A percentile compares a stretch with the other conserved stretches of the same genome.
phyloP scores from a whole-genome alignment of 2,113 vertebrate genomes.

The Aegithalos caudatus region DNA sequence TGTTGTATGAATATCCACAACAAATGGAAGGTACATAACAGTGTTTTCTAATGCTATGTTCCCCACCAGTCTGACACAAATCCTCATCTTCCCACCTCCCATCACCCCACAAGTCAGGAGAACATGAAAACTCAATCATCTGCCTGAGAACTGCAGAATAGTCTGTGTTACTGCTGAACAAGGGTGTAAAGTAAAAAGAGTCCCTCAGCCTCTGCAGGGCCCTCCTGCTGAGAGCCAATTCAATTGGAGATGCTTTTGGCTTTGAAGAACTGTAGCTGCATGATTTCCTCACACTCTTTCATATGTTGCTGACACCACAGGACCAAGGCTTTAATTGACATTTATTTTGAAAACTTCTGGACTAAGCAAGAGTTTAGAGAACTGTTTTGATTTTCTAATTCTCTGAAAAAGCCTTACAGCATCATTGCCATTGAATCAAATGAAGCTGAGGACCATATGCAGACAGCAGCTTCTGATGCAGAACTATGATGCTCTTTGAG shows the following conservation, averaged over 20 bases:
- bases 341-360: neutral
- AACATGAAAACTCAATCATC: neutral
- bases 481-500: neutral
- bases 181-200: neutral
- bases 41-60: neutral
- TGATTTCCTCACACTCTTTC: neutral
- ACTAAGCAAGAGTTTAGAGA: neutral
- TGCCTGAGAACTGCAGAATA: neutral
- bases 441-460: neutral
- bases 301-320: neutral
- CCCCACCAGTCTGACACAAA: neutral
- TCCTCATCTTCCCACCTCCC: neutral
- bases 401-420: neutral
- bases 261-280: neutral
- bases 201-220: neutral
- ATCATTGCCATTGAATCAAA: neutral
- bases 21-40: neutral
- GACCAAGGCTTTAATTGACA: neutral
- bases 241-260: neutral
- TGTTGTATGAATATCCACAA: neutral
- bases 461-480: neutral
- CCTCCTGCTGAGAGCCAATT: neutral
- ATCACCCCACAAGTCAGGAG: neutral
- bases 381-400: neutral
- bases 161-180: neutral